These are phyloP conservation scores for Hoplostethus atlanticus DNA, from an alignment of 2,797 vertebrate genomes.

Conservation along the genomic window DNA sequence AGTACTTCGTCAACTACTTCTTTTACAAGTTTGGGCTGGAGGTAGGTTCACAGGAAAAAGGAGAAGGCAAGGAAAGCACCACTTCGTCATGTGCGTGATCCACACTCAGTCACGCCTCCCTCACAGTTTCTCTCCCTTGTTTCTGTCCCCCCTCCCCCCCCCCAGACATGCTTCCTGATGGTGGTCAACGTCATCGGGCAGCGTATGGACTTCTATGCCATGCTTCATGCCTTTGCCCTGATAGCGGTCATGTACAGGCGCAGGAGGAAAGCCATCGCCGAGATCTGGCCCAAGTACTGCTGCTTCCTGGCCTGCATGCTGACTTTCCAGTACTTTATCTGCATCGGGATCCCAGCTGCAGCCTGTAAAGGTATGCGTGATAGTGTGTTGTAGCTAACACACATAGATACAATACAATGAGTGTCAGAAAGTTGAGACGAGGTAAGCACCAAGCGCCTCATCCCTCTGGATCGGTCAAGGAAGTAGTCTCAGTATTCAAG, in stretches of 20 bases:
- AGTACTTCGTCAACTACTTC: slow-evolving; percentile 99
- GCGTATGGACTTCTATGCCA: slow-evolving; percentile 98
- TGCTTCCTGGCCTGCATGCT: slow-evolving; percentile 96
- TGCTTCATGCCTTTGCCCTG: slow-evolving; percentile 94
- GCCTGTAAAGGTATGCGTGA: slow-evolving; percentile 91
- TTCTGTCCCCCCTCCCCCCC: slow-evolving; percentile 13
- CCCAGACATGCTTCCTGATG: slow-evolving; percentile 95
- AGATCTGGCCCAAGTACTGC: slow-evolving; percentile 99
- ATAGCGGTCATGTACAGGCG: slow-evolving; percentile 92
- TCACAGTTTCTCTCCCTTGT: background rate
- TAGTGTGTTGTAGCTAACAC: background rate
- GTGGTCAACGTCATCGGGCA: slow-evolving; percentile 97
- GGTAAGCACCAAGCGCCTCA: too few species aligned
- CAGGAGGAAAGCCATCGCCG: slow-evolving; percentile 97
- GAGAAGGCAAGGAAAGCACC: too few species aligned
- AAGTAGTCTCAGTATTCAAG: too few species aligned
- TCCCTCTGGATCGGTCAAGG: too few species aligned
- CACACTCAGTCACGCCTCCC: background rate
- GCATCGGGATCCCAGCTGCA: slow-evolving; percentile 96
- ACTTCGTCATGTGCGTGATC: background rate
- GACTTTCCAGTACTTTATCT: slow-evolving; percentile 95
- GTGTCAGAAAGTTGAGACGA: too few species aligned
- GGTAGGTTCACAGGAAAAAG: slow-evolving; percentile 71
- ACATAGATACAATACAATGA: too few species aligned
- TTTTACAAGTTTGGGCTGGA: slow-evolving; percentile 99